These are phyloP conservation scores for Tyrannus savana DNA, from an alignment of 2,113 vertebrate species.

Conservation along the genomic window DNA sequence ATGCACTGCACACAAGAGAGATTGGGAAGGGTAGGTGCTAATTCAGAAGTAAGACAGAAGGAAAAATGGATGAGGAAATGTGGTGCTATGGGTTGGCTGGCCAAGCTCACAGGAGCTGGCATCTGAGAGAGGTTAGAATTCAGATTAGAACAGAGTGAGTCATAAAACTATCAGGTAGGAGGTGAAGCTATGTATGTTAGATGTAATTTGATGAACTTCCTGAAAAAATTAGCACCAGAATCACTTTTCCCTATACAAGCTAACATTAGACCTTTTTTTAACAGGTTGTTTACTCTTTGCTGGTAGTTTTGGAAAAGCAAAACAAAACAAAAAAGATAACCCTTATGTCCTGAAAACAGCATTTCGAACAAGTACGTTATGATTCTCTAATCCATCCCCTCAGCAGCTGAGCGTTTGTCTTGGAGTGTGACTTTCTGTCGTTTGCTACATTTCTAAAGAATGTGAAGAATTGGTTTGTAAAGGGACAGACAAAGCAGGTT, in stretches of 20 bases:
- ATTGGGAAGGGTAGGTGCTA: background rate
- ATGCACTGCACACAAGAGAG: background rate
- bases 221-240: background rate
- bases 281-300: background rate
- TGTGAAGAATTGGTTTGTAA: background rate
- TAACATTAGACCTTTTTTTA: background rate
- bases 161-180: background rate
- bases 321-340: background rate
- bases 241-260: background rate
- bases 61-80: background rate
- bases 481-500: background rate
- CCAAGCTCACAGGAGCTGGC: background rate
- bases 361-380: background rate
- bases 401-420: background rate
- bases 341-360: background rate
- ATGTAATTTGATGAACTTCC: background rate
- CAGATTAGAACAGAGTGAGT: background rate
- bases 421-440: background rate
- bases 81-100: background rate
- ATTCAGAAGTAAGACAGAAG: background rate
- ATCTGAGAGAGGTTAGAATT: background rate
- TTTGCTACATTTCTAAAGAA: background rate
- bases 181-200: background rate
- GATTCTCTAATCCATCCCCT: background rate
- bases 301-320: background rate